Base-by-base conservation (phyloP, 2,888 invertebrate genomes). In the Melanargia galathea region DNA sequence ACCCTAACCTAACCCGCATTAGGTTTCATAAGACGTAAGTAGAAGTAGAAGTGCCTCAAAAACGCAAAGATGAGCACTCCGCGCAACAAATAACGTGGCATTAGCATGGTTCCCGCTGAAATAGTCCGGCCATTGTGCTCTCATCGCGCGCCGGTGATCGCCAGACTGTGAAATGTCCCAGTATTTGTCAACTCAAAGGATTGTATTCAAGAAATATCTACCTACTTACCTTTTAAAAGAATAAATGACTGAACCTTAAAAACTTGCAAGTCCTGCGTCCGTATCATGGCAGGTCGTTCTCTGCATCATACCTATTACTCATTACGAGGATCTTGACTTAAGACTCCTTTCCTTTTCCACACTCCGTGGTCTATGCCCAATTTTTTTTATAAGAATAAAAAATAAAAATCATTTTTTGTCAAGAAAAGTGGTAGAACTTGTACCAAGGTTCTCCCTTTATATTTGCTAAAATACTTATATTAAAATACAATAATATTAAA, bases 101-200 rank as follows among this genome's bases (percentile, higher is more conserved):
- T 69, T 65, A 70, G 67, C 65, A 64, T 65, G 65, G 63, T 61
- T 65, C 62, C 49, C 54, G 57, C 48, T 65, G 61, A 67, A 70
- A 68, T 68, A 64, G 62, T 74, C 75, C 74, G 78, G 48, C 59
- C 60, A 70, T 69, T 70, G 66, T 69, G 66, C 68, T 66, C 62
- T 68, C 64, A 62, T 64, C 63, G 65, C 63, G 63, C 35, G 38
- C 54, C 51, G 58, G 63, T 62, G 67, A 77, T 82, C 86, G 81
- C 85, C 77, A 90, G 90, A 90, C 90, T 87, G 90, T 88, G 84
- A 87, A 90, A 90, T 87, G 88, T 75, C 68, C 74, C 64, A 62
- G 68, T 69, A 75, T 75, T 75, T 74, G 71, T 74, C 75, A 75
- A 71, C 66, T 70, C 71, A 73, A 70, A 66, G 62, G 40, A 38